These are phyloP conservation scores for Tiliqua scincoides DNA, from an alignment of 2,113 vertebrate genomes.

Conservation along the genomic window DNA sequence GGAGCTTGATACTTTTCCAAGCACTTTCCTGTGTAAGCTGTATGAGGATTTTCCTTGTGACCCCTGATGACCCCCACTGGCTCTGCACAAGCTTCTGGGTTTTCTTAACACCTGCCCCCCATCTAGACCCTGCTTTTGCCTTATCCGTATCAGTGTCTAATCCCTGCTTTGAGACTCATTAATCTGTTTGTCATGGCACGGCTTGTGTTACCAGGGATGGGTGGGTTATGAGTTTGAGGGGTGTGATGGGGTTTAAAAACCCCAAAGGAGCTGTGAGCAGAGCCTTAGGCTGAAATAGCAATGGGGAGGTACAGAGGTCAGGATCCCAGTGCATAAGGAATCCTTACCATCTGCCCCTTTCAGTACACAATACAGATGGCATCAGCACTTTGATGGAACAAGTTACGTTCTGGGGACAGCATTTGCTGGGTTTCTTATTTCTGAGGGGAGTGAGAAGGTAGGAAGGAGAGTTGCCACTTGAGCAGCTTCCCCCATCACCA, in stretches of 20 bases:
- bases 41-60: background rate
- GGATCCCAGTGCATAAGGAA: background rate
- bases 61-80: background rate
- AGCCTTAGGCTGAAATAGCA: background rate
- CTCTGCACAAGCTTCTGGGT: background rate
- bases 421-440: background rate
- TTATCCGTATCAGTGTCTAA: constrained; percentile 17
- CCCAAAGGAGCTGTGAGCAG: background rate
- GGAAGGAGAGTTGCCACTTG: background rate
- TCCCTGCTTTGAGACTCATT: constrained; percentile 18
- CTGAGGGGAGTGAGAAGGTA: background rate
- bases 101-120: background rate
- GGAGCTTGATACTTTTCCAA: background rate
- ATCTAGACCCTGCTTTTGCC: background rate
- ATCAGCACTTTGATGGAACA: background rate
- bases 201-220: background rate
- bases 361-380: constrained; percentile 14
- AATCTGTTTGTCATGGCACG: constrained; percentile 25
- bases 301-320: background rate
- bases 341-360: constrained; percentile 50
- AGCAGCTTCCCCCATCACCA: background rate
- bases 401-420: background rate
- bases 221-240: too few species aligned
- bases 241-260: background rate
- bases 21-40: background rate